Percentiles rank a stretch among this genome's conserved stretches.
Conservation (phyloP, 2,113 vertebrate species). For the Monarcha castaneiventris region DNA sequence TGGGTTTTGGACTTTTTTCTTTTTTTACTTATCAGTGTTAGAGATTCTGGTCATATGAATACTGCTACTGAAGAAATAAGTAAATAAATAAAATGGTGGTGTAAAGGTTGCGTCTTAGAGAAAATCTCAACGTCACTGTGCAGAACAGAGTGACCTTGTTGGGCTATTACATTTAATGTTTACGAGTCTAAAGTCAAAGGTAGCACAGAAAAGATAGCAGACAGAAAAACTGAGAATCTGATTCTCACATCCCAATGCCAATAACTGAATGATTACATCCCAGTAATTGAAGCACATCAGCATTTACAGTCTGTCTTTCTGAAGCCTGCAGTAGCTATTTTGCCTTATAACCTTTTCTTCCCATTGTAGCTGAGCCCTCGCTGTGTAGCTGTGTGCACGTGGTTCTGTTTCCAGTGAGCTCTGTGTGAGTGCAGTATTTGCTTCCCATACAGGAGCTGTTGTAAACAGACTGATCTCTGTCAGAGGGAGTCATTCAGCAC, state of each 20-base stretch:
- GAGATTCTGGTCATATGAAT: background rate
- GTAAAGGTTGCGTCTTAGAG: background rate
- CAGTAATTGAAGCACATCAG: background rate
- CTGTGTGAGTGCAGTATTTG: background rate
- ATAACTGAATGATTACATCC: background rate
- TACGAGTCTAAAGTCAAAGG: background rate
- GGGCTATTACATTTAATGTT: background rate
- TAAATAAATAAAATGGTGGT: background rate
- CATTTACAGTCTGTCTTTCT: background rate
- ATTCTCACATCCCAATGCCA: background rate
- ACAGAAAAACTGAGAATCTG: background rate
- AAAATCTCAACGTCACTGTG: background rate
- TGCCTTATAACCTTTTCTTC: background rate
- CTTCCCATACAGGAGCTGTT: background rate
- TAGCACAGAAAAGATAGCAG: too few relatives aligned
- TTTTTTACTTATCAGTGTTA: background rate
- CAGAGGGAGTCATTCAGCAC: background rate
- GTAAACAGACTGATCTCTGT: background rate
- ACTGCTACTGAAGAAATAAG: background rate
- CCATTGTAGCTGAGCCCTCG: background rate
- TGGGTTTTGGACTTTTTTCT: background rate
- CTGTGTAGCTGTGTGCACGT: rapidly evolving
- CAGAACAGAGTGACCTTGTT: background rate
- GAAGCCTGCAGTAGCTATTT: background rate
- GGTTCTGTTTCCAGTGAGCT: background rate